Evolutionary conservation across 2,113 vertebrate species (phyloP).

Genomic region (Dolichallabes microphthalmus): DNA sequence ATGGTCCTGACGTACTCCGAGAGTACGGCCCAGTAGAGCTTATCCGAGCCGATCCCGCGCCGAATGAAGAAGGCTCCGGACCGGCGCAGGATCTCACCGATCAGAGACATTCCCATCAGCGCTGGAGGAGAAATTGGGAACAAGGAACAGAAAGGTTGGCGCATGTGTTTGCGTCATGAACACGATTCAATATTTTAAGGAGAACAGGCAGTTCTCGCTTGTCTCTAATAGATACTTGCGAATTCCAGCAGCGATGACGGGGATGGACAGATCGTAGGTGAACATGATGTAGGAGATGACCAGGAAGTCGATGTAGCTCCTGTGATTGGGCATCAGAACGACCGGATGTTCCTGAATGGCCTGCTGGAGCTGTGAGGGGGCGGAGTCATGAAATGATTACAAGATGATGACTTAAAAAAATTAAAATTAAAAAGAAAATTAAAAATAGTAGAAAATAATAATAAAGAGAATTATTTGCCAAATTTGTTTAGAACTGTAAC

Average conservation of each 20-base stretch:
- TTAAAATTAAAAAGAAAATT: too few species aligned
- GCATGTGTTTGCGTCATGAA: neutral
- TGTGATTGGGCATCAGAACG: slow-evolving; percentile 94
- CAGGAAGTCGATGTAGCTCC: slow-evolving; percentile 94
- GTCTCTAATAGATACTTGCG: slow-evolving; percentile 76
- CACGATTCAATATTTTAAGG: neutral
- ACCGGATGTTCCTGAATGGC: slow-evolving; percentile 85
- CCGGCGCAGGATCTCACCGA: slow-evolving; percentile 87
- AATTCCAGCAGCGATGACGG: slow-evolving; percentile 94
- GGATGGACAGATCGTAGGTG: slow-evolving; percentile 87
- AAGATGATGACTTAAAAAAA: too few species aligned
- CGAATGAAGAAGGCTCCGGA: slow-evolving; percentile 96
- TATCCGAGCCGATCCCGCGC: slow-evolving; percentile 86
- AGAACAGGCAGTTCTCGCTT: neutral
- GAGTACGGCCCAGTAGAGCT: slow-evolving; percentile 93
- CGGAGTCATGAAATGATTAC: neutral
- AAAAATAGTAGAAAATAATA: too few species aligned
- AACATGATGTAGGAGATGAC: slow-evolving; percentile 88
- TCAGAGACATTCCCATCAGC: slow-evolving; percentile 89
- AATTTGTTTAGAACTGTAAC: too few species aligned
- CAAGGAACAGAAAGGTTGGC: neutral
- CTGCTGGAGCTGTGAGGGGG: slow-evolving; percentile 77
- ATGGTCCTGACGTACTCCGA: slow-evolving; percentile 92
- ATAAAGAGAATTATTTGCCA: too few species aligned
- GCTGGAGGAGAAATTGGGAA: slow-evolving; percentile 67